Conservation (phyloP, 2,888 invertebrate genomes). For the Cheilosia pagana region DNA sequence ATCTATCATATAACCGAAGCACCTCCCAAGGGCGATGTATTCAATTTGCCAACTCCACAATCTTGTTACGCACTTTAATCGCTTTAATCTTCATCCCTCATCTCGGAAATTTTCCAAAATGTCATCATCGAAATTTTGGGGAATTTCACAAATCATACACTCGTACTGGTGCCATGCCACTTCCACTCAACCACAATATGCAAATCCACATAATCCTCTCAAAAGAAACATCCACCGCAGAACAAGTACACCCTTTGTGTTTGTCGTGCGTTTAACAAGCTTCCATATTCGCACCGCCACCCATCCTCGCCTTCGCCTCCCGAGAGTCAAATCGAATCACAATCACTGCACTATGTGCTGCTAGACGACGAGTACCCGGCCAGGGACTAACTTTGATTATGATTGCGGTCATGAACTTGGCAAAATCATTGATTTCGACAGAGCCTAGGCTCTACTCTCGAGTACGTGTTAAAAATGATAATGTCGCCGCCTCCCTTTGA, state of each 20-base stretch:
- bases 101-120: constrained; percentile 13
- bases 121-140: constrained; percentile 32
- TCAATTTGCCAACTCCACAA: constrained; percentile 7
- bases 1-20: too few relatives aligned
- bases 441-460: constrained; percentile 71
- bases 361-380: constrained; percentile 7
- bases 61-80: constrained; percentile 5
- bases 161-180: constrained; percentile 39
- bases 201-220: constrained; percentile 63
- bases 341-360: constrained; percentile 69
- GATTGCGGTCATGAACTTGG: constrained; percentile 75
- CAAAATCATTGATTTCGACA: constrained; percentile 74
- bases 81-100: not conserved
- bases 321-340: constrained; percentile 69
- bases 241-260: constrained; percentile 55
- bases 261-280: constrained; percentile 55
- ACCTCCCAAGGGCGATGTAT: not conserved
- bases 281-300: constrained; percentile 9
- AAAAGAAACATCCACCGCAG: constrained; percentile 39
- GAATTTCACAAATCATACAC: constrained; percentile 30
- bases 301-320: constrained; percentile 18
- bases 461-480: constrained; percentile 73
- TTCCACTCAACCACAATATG: constrained; percentile 56
- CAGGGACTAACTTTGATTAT: constrained; percentile 70
- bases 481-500: constrained; percentile 57